Evolutionary conservation across 1,140 invertebrate genomes (phyloP), one percentile per base, ranked within the genome.

Genomic region (Cotesia chilonis): DNA sequence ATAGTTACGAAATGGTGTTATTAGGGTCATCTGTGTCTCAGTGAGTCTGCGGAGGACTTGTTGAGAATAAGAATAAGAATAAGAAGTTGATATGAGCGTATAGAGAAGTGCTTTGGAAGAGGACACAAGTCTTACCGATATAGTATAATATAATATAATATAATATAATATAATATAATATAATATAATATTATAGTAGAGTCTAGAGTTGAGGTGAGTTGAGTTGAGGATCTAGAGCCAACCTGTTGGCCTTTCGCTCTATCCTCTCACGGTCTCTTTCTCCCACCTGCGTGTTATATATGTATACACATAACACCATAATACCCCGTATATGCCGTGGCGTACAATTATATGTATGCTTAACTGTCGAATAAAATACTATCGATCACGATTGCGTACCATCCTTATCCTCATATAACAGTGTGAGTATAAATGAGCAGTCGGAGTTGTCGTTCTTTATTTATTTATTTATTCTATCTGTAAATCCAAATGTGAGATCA

Each of bases 231-330:
- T 66, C 47, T 66, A 52, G 17, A 66, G 47, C 51, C 64, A 54
- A 28, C 51, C 41, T 47, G 41, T 66, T 51, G 41, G 64, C 64
- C 38, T 54, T 66, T 52, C 41, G 64, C 60, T 63, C 60, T n/a
- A 37, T 63, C 60, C 60, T 63, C 60, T 63, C 60, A 63, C 35
- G 60, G 28, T 63, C 60, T 63, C 60, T 38, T 63, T 57, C 54
- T 57, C 17, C 54, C 54, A 57, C 54, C 54, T 57, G 54, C 7
- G 17, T 57, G n/a, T 52, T n/a, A 28, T n/a, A n/a, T 52, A 10
- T n/a, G n/a, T 52, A 52, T 52, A 57, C 54, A 57, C 17, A 17
- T 57, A 57, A 20, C 41, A 47, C 41, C 41, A 47, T 47, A 47
- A 47, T 47, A 47, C 41, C 41, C 41, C 41, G 6, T 10, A 47